Base-by-base conservation (phyloP, 1,140 invertebrate species). In the Eufriesea mexicana region DNA sequence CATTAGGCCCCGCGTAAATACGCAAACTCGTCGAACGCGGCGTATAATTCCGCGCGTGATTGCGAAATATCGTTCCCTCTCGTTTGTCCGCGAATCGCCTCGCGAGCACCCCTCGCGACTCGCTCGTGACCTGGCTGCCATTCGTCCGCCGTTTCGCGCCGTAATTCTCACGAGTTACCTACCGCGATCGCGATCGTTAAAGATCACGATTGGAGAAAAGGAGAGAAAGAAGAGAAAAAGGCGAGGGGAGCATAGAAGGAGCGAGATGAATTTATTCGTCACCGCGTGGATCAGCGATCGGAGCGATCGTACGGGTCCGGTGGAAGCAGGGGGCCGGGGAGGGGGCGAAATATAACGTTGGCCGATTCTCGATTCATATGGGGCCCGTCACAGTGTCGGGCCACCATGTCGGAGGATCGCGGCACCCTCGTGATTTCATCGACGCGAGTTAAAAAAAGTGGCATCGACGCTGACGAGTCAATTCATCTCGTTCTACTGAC, bases 401-500 rank as follows among this genome's bases (percentile, higher is more conserved):
- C 87, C 87, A 87, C 87, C 87, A 51, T 62, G 78, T 68, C 74
- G 71, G 80, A 83, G 74, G 72, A 80, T 73, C 87, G 67, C 57
- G 72, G 84, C 80, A 86, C 79, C 78, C 84, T 84, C 86, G 84
- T 77, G 75, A 91, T 91, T 91, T 89, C 87, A 89, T 89, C 87
- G 88, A 89, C 82, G 88, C 70, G 84, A 84, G 88, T 85, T 79
- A 84, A 88, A 89, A 67, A 89, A 88, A 85, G 84, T 88, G 86
- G 87, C 90, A 86, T 89, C 88, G 64, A 81, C 86, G 73, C 86
- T 87, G 89, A 91, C 89, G 90, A 92, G 89, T 92, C 91, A 92
- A 92, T 92, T 91, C 89, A 91, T 90, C 85, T 89, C 85, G 91
- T 89, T 91, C 89, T 90, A 92, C 86, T 91, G 90, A 92, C 91